Evolutionary conservation across 1,140 invertebrate species (phyloP).

Genomic region (Papilio polytes): DNA sequence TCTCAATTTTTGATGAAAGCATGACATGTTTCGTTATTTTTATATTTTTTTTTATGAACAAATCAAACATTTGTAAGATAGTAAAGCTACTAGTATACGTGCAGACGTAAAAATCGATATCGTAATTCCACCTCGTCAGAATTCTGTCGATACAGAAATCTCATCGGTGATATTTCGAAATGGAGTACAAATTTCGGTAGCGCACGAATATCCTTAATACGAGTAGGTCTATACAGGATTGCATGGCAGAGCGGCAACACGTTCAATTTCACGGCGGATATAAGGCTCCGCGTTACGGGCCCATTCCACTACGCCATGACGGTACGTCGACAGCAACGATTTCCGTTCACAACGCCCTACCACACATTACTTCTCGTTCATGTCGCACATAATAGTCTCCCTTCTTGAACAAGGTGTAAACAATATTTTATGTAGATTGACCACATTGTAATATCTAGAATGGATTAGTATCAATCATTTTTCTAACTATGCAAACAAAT

Average conservation of each 20-base stretch:
- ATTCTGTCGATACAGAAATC: constrained; percentile 12
- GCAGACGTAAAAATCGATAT: neutral
- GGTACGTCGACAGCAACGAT: constrained; percentile 69
- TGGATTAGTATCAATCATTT: too few relatives aligned
- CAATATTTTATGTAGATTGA: neutral
- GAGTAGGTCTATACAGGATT: constrained; percentile 41
- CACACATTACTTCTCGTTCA: constrained; percentile 62
- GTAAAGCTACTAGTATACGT: neutral
- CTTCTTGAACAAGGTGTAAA: constrained; percentile 8
- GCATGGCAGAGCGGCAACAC: constrained; percentile 66
- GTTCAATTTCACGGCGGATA: constrained; percentile 79
- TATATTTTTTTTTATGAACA: too few relatives aligned
- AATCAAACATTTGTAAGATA: neutral
- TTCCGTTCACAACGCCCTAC: constrained; percentile 60
- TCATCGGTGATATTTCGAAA: constrained; percentile 4
- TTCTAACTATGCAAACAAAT: too few relatives aligned
- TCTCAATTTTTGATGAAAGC: too few relatives aligned
- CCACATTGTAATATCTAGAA: too few relatives aligned
- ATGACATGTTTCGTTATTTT: too few relatives aligned
- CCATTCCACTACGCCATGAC: constrained; percentile 68
- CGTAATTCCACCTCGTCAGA: neutral
- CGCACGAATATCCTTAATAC: constrained; percentile 13
- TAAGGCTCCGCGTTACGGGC: constrained; percentile 70
- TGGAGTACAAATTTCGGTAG: constrained; percentile 25
- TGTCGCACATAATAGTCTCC: constrained; percentile 44